Evolutionary conservation across 2,888 invertebrate genomes (phyloP).

Genomic region (Amaurobius ferox): DNA sequence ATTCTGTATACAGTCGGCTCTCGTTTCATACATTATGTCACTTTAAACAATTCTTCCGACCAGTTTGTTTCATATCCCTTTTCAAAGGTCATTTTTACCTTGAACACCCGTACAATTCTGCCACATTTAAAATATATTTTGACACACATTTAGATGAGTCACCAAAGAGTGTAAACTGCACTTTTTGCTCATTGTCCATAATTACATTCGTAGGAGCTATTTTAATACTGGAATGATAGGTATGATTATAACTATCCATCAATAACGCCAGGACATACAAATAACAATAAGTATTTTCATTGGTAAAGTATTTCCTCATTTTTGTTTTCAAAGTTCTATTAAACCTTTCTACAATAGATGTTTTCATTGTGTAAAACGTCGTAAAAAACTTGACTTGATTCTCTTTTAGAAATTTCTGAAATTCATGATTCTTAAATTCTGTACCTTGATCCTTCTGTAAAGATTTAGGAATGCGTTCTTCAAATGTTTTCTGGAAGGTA

Average conservation of each 20-base stretch:
- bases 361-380: slow-evolving; percentile 75
- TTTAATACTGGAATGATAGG: slow-evolving; percentile 30
- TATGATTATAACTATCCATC: slow-evolving; percentile 44
- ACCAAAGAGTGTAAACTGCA: neutral
- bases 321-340: slow-evolving; percentile 75
- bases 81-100: slow-evolving; percentile 30
- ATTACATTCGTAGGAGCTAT: neutral
- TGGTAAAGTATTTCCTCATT: slow-evolving; percentile 8
- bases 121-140: neutral
- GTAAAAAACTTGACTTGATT: slow-evolving; percentile 74
- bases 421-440: slow-evolving; percentile 73
- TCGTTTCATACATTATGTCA: slow-evolving; percentile 34
- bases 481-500: slow-evolving; percentile 69
- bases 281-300: slow-evolving; percentile 65
- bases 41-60: slow-evolving; percentile 32
- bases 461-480: slow-evolving; percentile 55
- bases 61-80: slow-evolving; percentile 41
- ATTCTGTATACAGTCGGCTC: neutral
- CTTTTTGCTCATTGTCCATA: slow-evolving; percentile 4
- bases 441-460: slow-evolving; percentile 73
- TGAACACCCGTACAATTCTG: slow-evolving; percentile 30
- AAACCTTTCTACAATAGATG: slow-evolving; percentile 75
- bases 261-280: slow-evolving; percentile 8
- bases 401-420: slow-evolving; percentile 65
- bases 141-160: neutral